These are phyloP conservation scores for Maconellicoccus hirsutus DNA, from an alignment of 1,140 invertebrate genomes.

Conservation along the genomic window DNA sequence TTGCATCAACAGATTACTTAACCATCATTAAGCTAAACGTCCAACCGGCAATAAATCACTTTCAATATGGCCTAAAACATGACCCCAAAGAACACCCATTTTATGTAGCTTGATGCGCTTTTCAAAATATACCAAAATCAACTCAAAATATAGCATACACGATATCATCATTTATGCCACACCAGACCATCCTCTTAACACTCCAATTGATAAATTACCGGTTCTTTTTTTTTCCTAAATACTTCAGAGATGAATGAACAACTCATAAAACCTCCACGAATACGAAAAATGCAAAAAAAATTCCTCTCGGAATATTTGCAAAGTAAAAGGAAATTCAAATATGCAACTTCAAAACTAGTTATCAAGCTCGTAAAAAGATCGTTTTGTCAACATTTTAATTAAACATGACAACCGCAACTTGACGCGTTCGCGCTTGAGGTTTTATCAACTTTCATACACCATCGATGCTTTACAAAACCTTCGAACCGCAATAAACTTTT, in stretches of 20 bases:
- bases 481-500: not conserved
- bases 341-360: not conserved
- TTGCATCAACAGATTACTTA: conserved; percentile 15
- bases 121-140: not conserved
- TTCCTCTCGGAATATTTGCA: no score
- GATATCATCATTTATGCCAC: no score
- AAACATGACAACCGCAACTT: not conserved
- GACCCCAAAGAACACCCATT: conserved; percentile 22
- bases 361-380: not conserved
- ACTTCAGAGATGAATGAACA: no score
- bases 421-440: not conserved
- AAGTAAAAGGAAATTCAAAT: no score
- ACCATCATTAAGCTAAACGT: not conserved
- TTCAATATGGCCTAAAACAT: not conserved
- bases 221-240: not conserved
- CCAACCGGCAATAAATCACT: conserved; percentile 15
- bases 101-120: conserved; percentile 27
- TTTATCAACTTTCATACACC: not conserved
- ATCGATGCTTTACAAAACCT: not conserved
- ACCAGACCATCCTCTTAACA: not conserved
- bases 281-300: not conserved
- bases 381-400: not conserved
- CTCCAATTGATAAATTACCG: not conserved
- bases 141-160: not conserved
- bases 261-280: no score